These are phyloP conservation scores for Ovis aries DNA, from an alignment of 2,113 vertebrate genomes.

Conservation along the genomic window ARS-UI_Ramb_v3.0 NC_056080.1:97519501-97520000, in stretches of 20 bases:
- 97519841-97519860: not conserved
- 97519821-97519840: not conserved
- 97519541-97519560: not conserved
- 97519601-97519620: slow-evolving; percentile 9
- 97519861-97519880: not conserved
- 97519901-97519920: not conserved
- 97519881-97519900: not conserved
- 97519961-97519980: not conserved
- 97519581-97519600: not conserved
- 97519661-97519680: not conserved
- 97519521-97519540: not conserved
- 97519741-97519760: not conserved
- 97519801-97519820: not conserved
- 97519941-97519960: not conserved
- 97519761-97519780: not conserved
- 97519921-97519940: not conserved
- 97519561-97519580: not conserved
- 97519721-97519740: not conserved
- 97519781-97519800: not conserved
- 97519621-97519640: not conserved
- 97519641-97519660: not conserved
- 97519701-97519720: not conserved
- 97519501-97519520: not conserved
- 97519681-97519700: not conserved
- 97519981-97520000: not conserved